Evolutionary conservation across 2,797 vertebrate species (phyloP).

Genomic region (Lepus oiostolus): DNA sequence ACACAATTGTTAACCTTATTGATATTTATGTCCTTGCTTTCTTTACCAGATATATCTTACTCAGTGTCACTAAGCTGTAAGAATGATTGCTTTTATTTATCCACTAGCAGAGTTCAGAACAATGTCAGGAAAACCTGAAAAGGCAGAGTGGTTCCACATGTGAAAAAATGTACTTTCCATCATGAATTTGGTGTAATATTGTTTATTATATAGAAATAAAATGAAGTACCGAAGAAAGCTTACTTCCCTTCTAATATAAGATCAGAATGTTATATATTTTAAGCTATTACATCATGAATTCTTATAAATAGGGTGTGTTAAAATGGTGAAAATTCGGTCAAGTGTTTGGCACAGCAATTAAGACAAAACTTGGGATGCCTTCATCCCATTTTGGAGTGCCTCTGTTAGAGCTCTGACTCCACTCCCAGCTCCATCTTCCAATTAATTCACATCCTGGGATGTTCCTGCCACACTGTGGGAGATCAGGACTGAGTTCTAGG

Average conservation of each 20-base stretch:
- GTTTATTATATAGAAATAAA: background rate
- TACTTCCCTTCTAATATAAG: conserved; percentile 9
- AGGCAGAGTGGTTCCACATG: conserved; percentile 9
- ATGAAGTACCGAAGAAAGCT: background rate
- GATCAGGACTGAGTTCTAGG: no score
- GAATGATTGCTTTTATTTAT: conserved; percentile 56
- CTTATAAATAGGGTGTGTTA: background rate
- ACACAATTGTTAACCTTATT: conserved; percentile 12
- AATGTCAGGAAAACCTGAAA: background rate
- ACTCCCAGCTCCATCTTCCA: no score
- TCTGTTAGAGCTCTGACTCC: no score
- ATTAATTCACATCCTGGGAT: no score
- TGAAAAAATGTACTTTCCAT: background rate
- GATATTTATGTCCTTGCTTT: conserved; percentile 42
- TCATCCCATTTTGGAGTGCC: no score
- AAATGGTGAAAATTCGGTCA: background rate
- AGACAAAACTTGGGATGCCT: no score
- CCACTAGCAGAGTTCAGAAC: conserved; percentile 45
- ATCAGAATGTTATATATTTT: background rate
- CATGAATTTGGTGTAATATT: background rate
- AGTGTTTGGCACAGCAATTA: no score
- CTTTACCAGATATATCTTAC: background rate
- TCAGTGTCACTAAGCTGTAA: background rate
- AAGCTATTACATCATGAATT: background rate
- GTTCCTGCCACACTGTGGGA: no score